Evolutionary conservation across 2,113 vertebrate species (phyloP).

Genomic region (Conger conger): DNA sequence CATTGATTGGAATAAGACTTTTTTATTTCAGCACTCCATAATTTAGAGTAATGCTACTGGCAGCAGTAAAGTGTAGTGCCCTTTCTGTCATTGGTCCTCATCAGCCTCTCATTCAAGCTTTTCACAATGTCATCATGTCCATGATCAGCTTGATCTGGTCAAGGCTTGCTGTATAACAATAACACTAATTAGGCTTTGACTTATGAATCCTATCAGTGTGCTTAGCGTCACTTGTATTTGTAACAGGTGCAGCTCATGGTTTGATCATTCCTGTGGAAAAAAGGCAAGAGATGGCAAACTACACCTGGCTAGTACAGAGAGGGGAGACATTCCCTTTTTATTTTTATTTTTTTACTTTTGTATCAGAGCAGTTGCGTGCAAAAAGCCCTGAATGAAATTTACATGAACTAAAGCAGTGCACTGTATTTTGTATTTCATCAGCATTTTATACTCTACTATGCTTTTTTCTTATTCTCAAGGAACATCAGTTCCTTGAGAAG

Average conservation of each 20-base stretch:
- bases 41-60: background rate
- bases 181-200: background rate
- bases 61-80: background rate
- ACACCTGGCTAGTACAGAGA: constrained; percentile 1
- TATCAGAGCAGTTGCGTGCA: background rate
- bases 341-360: background rate
- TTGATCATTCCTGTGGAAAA: background rate
- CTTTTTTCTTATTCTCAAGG: too few species aligned
- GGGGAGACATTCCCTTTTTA: background rate
- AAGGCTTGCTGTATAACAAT: background rate
- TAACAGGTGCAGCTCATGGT: background rate
- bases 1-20: background rate
- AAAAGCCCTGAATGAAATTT: background rate
- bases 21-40: background rate
- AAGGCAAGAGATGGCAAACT: background rate
- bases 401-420: background rate
- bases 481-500: background rate
- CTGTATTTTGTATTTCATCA: background rate
- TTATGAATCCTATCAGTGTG: background rate
- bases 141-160: background rate
- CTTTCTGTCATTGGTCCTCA: background rate
- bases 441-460: background rate
- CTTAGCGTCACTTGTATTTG: background rate
- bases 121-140: background rate
- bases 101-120: background rate